phyloP scores from a whole-genome alignment of 2,797 vertebrate species.

The Chelmon rostratus region DNA sequence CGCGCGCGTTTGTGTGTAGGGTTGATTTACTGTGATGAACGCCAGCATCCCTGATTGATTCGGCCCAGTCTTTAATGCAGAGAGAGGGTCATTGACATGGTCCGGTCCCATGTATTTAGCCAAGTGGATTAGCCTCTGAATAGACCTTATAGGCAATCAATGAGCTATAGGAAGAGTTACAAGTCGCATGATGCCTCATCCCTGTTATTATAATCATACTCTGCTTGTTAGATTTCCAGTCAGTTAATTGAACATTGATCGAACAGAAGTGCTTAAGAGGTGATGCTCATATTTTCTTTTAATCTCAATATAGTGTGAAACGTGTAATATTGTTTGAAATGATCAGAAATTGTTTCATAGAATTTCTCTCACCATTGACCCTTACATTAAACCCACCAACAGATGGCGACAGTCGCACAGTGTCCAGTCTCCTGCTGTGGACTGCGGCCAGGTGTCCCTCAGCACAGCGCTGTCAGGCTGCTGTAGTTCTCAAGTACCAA shows the following conservation, averaged over 20 bases:
- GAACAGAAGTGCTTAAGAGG: not conserved
- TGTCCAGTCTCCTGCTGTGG: slow-evolving; percentile 14
- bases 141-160: slow-evolving; percentile 55
- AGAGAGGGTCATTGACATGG: slow-evolving; percentile 59
- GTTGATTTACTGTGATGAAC: slow-evolving; percentile 61
- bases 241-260: not conserved
- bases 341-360: not conserved
- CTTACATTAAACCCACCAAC: slow-evolving; percentile 54
- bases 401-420: slow-evolving; percentile 79
- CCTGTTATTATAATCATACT: slow-evolving; percentile 9
- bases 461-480: slow-evolving; percentile 5
- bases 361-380: not conserved
- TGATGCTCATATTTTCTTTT: not conserved
- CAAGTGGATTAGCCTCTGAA: slow-evolving; percentile 68
- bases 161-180: slow-evolving; percentile 32
- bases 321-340: not conserved
- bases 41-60: slow-evolving; percentile 63
- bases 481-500: not conserved
- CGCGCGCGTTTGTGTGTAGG: not conserved
- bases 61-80: slow-evolving; percentile 49
- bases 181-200: slow-evolving; percentile 24
- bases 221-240: not conserved
- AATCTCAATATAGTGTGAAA: not conserved
- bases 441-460: not conserved
- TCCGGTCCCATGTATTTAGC: slow-evolving; percentile 52